Percentiles rank a stretch among this genome's conserved stretches.
These are phyloP conservation scores for Sinocyclocheilus anophthalmus DNA, from an alignment of 2,113 vertebrate species.

Conservation along the genomic window DNA sequence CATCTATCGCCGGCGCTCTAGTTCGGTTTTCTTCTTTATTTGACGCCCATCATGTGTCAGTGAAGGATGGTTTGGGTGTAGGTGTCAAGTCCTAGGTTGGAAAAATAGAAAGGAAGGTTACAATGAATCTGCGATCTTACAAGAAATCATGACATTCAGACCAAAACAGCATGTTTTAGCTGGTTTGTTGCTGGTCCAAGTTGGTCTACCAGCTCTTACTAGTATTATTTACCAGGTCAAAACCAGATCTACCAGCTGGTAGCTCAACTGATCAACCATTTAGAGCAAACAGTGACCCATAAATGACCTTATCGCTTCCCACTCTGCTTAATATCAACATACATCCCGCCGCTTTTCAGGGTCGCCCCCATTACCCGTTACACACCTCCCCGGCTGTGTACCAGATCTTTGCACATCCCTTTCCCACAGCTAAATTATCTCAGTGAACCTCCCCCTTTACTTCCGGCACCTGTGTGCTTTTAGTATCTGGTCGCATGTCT, in stretches of 20 bases:
- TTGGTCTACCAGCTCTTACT: neutral
- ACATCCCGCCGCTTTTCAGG: too few relatives aligned
- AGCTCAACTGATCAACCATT: too few relatives aligned
- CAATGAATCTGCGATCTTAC: neutral
- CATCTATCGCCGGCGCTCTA: neutral
- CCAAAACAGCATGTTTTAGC: neutral
- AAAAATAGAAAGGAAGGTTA: constrained; percentile 46
- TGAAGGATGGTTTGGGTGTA: constrained; percentile 85
- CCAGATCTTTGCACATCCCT: too few relatives aligned
- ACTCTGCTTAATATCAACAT: too few relatives aligned
- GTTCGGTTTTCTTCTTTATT: constrained; percentile 56
- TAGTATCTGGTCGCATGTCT: too few relatives aligned
- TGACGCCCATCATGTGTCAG: constrained; percentile 80
- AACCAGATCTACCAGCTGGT: neutral
- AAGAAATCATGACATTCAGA: neutral
- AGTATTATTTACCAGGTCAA: neutral
- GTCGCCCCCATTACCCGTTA: too few relatives aligned
- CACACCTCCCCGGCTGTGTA: too few relatives aligned
- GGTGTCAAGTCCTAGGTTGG: constrained; percentile 81
- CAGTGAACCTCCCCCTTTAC: too few relatives aligned
- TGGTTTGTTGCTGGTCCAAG: neutral
- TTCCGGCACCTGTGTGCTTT: too few relatives aligned
- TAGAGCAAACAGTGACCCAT: neutral
- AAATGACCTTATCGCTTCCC: neutral
- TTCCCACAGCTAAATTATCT: too few relatives aligned